phyloP scores from a whole-genome alignment of 2,888 invertebrate genomes.

The Pedicia rivosa region DNA sequence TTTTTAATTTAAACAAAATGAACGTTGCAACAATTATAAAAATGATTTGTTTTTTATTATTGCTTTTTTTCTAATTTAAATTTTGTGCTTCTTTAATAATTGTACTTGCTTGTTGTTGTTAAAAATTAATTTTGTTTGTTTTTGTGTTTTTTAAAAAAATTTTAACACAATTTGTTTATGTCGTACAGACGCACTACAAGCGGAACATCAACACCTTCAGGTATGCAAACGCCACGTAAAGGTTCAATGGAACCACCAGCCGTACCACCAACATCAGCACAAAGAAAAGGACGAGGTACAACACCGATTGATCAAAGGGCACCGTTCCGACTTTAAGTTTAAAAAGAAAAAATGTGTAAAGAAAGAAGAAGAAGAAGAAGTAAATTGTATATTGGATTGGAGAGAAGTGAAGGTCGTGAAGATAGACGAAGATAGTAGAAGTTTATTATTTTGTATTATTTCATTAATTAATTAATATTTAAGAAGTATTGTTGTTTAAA shows the following conservation, averaged over 20 bases:
- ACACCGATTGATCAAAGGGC: conserved; percentile 38
- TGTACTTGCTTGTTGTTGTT: background rate
- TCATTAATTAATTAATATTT: too few relatives aligned
- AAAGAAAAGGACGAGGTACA: conserved; percentile 26
- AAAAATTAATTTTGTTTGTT: background rate
- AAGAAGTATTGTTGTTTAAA: too few relatives aligned
- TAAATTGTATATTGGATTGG: background rate
- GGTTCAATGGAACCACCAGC: conserved; percentile 24
- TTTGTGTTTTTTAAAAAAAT: background rate
- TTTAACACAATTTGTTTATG: background rate
- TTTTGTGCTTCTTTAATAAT: background rate
- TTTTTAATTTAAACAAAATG: too few relatives aligned
- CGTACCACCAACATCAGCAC: conserved; percentile 21
- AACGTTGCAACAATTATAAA: background rate
- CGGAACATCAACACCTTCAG: conserved; percentile 31
- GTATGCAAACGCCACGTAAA: conserved; percentile 30
- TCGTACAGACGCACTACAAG: conserved; percentile 25
- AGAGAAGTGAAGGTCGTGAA: too few relatives aligned
- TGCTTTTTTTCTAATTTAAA: background rate
- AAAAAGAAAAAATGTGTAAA: background rate
- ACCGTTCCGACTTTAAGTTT: conserved; percentile 58
- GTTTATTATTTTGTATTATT: too few relatives aligned
- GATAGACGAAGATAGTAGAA: too few relatives aligned
- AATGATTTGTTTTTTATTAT: background rate
- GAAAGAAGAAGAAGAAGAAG: background rate